These are phyloP conservation scores for Sialia sialis DNA, from an alignment of 2,113 vertebrate genomes.

Conservation along the genomic window DNA sequence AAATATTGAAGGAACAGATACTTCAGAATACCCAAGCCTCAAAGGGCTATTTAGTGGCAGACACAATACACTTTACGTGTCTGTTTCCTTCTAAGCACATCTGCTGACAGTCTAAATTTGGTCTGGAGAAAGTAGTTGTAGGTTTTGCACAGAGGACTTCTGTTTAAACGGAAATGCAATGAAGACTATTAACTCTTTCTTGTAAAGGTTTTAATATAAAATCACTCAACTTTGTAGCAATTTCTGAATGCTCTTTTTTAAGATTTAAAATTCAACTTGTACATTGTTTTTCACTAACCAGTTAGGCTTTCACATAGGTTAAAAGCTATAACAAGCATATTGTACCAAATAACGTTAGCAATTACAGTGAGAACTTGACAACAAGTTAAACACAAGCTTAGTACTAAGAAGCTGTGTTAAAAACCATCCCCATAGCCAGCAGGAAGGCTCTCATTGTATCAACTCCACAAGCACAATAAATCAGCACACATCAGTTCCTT, in stretches of 20 bases:
- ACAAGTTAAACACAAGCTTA: not conserved
- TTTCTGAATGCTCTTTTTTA: not conserved
- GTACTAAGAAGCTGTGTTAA: not conserved
- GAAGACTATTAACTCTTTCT: not conserved
- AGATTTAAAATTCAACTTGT: not conserved
- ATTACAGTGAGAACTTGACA: not conserved
- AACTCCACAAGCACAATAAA: not conserved
- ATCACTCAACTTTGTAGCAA: not conserved
- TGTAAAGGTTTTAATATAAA: not conserved
- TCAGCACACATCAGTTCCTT: not conserved
- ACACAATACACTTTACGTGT: not conserved
- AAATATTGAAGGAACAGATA: not conserved
- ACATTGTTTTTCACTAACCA: not conserved
- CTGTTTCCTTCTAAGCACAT: not conserved
- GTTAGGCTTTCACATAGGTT: not conserved
- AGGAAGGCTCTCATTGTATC: not conserved
- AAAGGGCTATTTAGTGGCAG: not conserved
- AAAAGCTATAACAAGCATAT: not conserved
- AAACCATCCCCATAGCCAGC: not conserved
- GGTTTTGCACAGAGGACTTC: not conserved
- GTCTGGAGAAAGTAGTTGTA: not conserved
- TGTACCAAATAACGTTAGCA: accelerated
- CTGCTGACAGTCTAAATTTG: not conserved
- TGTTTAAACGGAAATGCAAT: not conserved
- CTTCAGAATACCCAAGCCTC: not conserved